Evolutionary conservation across 2,888 invertebrate genomes (phyloP), one percentile per base, ranked within the genome.

Genomic region (Scaeva pyrastri): DNA sequence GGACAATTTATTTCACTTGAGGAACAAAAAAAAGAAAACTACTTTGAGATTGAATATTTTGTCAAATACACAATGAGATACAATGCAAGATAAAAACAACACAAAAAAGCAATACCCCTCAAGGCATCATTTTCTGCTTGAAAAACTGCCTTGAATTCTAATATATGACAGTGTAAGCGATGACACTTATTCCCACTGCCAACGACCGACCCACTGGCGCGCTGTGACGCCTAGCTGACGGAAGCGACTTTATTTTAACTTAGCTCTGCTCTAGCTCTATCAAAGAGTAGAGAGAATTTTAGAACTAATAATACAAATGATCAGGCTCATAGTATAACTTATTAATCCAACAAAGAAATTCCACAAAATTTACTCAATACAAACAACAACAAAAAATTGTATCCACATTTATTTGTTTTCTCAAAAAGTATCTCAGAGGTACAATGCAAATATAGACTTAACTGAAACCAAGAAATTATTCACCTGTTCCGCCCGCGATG

Each of bases 261-360:
- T n/a, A 7, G 31, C 3, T 6, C 31, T 12, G 5, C 16, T 41
- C 21, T 1, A 62, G 14, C 23, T 41, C 60, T 21, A 41, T 60
- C 23, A 10, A 0, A 26, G n/a, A 0, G 62, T 1, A 8, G n/a
- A 26, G 26, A 26, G n/a, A 26, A 43, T 16, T 23, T 43, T 5
- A 11, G 16, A 60, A 31, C 5, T n/a, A 36, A 39, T 19, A 11
- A 39, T 12, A n/a, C n/a, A n/a, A 12, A 11, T 1, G 4, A 23
- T 3, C 52, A 21, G 8, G 31, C 45, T 48, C 31, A 66, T 16
- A 16, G 5, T 16, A 31, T 26, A 11, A 3, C 19, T 66, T 48
- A 66, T 66, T 31, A 66, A 66, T 48, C 19, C 48, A 66, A 48
- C 66, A 66, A 66, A 36, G 48, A 66, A 66, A 31, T 31, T 31